Evolutionary conservation across 1,140 invertebrate genomes (phyloP), one percentile per base, ranked within the genome.

Genomic region (Bursaphelenchus mucronatus): DNA sequence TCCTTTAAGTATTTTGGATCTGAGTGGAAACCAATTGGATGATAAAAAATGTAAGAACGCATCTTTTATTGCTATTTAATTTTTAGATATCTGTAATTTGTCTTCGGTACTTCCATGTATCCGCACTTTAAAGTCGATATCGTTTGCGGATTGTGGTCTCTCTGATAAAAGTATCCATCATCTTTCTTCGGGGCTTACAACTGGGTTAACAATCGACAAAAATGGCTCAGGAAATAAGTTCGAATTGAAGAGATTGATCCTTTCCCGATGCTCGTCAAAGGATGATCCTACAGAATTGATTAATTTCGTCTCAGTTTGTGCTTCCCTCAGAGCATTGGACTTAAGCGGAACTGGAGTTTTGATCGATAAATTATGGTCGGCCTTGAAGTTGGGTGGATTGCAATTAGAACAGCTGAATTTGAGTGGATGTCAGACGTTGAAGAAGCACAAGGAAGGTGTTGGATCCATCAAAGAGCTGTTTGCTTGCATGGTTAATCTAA

Each of bases 321-420:
- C 54, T 11, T 66, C 64, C 8, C 61, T 79, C 9, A 59, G 79
- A 15, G 39, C 64, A 43, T 54, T 79, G 44, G 79, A 79, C 50
- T 61, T 79, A 4, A 70, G 68, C 30, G 65, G 71, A 45, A 81
- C 76, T 8, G 69, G 71, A 50, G 43, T 78, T 40, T 49, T 52
- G 13, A 47, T 77, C 15, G 77, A 79, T 59, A 71, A 76, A 49
- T 69, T 79, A 1, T 79, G 78, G 77, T 54, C 71, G 11, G 71
- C 74, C 3, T 61, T 79, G 4, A 79, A 79, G 53, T 67, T 80
- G 39, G 77, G 77, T 13, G 79, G 79, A n/a, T 67, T 79, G n/a
- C 74, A 71, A 56, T 62, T 80, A 13, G 71, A 74, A 54, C 51
- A 51, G 39, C 71, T 76, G 3, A 62, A 57, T 10, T 39, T 75